Evolutionary conservation across 2,797 vertebrate species (phyloP), one percentile per base, ranked within the genome.

Genomic region (Gymnocypris eckloni): DNA sequence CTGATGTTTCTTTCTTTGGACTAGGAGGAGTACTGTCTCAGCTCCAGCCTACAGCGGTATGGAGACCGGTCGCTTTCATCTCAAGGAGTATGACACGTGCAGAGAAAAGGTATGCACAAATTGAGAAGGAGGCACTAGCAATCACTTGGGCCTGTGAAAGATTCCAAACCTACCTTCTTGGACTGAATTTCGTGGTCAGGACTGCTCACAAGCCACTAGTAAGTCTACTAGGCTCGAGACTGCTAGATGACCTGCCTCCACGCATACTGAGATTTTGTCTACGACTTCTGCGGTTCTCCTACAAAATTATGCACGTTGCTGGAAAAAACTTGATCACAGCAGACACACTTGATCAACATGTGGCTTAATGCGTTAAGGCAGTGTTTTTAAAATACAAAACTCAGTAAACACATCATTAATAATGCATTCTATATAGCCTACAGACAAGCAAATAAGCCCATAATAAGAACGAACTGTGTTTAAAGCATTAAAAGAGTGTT

Each of bases 141-240:
- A 41, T 69, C 2, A 79, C 75, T 12, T 81, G 70, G 79, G 66
- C 28, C 0, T 84, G 67, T 72, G 82, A 87, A 59, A n/a, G 82
- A 11, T 59, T 87, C 1, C 20, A 25, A 25, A 71, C 11, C n/a
- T 85, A 85, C 48, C 20, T 85, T 4, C 13, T n/a, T 33, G 59
- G 78, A 16, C 69, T 85, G 43, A 54, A 85, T 18, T 85, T 85
- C 48, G 67, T 43, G 1, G 39, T 77, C 16, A 52, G 5, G 10
- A 87, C 71, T 22, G 78, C 85, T 15, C 70, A 87, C 70, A 85
- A 85, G 22, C 78, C 82, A 28, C 61, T 77, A 1, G 25, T 82
- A 7, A 76, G 22, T 10, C 70, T 84, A 2, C 69, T 87, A 6
- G 73, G 54, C 16, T 56, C 4, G 5, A 85, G 61, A 61, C 9